Evolutionary conservation across 1,140 invertebrate species (phyloP).

Genomic region (Prorops nasuta): DNA sequence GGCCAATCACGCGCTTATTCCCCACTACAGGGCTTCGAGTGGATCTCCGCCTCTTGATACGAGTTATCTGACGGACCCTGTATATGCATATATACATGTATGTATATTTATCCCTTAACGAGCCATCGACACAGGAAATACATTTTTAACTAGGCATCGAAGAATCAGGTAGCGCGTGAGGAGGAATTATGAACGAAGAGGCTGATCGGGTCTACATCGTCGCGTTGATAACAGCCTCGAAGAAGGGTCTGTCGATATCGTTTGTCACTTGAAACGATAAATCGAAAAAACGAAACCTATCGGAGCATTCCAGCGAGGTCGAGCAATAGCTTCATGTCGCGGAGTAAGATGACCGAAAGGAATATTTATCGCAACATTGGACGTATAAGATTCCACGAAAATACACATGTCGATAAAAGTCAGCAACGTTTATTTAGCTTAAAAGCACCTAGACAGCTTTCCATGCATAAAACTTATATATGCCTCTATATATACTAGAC

Average conservation of each 20-base stretch:
- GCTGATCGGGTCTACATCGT: neutral
- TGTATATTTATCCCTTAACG: neutral
- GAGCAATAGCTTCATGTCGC: neutral
- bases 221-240: conserved; percentile 3
- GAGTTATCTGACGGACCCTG: no score
- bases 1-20: no score
- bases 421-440: no score
- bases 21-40: no score
- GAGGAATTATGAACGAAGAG: neutral
- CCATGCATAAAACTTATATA: neutral
- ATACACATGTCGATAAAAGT: neutral
- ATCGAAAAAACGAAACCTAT: conserved; percentile 6
- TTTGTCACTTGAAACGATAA: conserved; percentile 24
- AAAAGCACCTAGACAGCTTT: no score
- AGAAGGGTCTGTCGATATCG: conserved; percentile 18
- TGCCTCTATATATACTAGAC: neutral
- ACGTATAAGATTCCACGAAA: neutral
- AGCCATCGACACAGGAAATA: neutral
- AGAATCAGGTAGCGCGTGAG: neutral
- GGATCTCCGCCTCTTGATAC: no score
- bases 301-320: neutral
- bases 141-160: no score
- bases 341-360: neutral
- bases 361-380: neutral
- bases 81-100: no score